phyloP scores from a whole-genome alignment of 2,888 invertebrate species.

The Pycnomerus fuliginosus region DNA sequence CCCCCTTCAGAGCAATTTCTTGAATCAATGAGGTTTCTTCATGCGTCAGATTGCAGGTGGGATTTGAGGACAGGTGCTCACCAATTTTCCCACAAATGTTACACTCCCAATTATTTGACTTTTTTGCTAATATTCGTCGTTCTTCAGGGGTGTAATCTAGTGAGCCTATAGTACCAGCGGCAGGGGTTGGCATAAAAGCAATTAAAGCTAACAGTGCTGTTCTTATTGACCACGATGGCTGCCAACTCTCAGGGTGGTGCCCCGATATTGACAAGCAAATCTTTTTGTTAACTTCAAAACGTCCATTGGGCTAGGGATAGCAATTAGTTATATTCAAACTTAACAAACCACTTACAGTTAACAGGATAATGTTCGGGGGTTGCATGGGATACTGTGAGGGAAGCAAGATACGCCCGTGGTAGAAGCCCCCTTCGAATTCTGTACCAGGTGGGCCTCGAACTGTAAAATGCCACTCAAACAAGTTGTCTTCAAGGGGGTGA shows the following conservation, averaged over 20 bases:
- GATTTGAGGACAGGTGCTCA: slow-evolving; percentile 54
- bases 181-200: slow-evolving; percentile 91
- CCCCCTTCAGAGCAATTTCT: slow-evolving; percentile 57
- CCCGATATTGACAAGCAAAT: slow-evolving; percentile 95
- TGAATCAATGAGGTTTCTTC: slow-evolving; percentile 58
- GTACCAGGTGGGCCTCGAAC: slow-evolving; percentile 85
- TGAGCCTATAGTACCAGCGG: slow-evolving; percentile 88
- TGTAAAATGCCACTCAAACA: slow-evolving; percentile 98
- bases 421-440: slow-evolving; percentile 87
- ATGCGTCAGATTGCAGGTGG: slow-evolving; percentile 49
- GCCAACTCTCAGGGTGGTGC: slow-evolving; percentile 97
- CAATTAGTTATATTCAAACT: neutral
- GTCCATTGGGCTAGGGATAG: slow-evolving; percentile 76
- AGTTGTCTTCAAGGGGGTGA: slow-evolving; percentile 88
- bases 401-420: slow-evolving; percentile 88
- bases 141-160: slow-evolving; percentile 86
- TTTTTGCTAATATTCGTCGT: slow-evolving; percentile 75
- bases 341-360: slow-evolving; percentile 65
- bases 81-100: slow-evolving; percentile 62
- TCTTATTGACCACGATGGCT: slow-evolving; percentile 94
- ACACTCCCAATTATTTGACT: slow-evolving; percentile 66
- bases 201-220: slow-evolving; percentile 90
- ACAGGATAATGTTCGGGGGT: slow-evolving; percentile 89
- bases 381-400: slow-evolving; percentile 97
- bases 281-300: slow-evolving; percentile 91